A percentile compares a stretch with the other conserved stretches of the same genome.
phyloP scores from a whole-genome alignment of 2,113 vertebrate genomes.

The Centrocercus urophasianus region DNA sequence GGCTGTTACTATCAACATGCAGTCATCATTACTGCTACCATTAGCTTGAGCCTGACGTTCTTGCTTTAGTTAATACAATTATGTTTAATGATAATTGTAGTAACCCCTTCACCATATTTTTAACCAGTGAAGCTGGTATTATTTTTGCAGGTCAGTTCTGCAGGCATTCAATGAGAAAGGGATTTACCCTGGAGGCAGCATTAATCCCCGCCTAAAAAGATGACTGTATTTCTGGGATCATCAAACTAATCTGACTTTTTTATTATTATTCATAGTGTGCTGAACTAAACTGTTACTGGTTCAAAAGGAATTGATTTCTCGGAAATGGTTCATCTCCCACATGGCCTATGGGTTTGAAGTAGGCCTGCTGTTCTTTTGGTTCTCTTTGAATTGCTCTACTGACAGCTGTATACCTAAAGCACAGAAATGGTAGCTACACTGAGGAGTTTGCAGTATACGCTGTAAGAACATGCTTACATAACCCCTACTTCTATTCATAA shows the following conservation, averaged over 20 bases:
- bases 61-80: slow-evolving; percentile 20
- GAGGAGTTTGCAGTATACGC: slow-evolving; percentile 34
- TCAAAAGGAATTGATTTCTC: background rate
- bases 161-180: background rate
- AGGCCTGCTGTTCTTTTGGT: background rate
- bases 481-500: slow-evolving; percentile 65
- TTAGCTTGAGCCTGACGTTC: background rate
- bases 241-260: background rate
- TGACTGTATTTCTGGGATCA: background rate
- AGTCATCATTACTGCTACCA: background rate
- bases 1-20: background rate
- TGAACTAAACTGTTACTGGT: background rate
- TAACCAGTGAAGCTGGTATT: background rate
- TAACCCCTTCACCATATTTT: background rate
- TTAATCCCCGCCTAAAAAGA: slow-evolving; percentile 10
- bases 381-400: background rate
- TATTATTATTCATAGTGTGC: background rate
- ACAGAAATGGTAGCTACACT: background rate
- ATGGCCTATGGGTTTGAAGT: background rate
- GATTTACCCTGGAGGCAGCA: slow-evolving; percentile 11
- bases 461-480: slow-evolving; percentile 69
- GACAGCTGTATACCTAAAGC: background rate
- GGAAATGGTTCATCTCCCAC: background rate
- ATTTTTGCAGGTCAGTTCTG: background rate
- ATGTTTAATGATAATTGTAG: background rate